phyloP scores from a whole-genome alignment of 2,113 vertebrate genomes.

The Madoqua kirkii region DNA sequence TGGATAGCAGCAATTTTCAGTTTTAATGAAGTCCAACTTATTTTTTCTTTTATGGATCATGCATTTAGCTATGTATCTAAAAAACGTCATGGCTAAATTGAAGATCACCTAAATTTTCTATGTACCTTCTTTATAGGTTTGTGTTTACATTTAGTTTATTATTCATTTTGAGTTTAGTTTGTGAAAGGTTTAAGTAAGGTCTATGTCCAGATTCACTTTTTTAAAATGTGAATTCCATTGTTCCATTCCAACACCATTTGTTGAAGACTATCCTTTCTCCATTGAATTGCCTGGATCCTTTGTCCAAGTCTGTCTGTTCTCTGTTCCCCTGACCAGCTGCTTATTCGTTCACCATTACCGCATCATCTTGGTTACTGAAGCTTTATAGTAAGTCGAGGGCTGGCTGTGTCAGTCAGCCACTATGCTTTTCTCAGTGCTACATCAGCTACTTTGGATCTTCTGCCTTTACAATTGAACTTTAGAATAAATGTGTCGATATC shows the following conservation, averaged over 20 bases:
- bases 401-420: neutral
- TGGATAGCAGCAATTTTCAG: neutral
- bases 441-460: neutral
- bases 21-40: neutral
- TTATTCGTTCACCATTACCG: neutral
- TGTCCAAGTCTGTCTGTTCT: neutral
- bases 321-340: neutral
- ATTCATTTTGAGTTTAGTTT: neutral
- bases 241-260: neutral
- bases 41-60: neutral
- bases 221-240: neutral
- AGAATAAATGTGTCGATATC: neutral
- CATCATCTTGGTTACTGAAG: neutral
- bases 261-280: neutral
- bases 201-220: neutral
- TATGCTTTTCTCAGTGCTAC: neutral
- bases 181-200: neutral
- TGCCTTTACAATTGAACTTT: constrained; percentile 17
- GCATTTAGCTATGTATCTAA: neutral
- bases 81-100: neutral
- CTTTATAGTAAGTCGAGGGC: neutral
- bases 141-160: neutral
- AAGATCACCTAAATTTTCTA: neutral
- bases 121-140: neutral
- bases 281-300: neutral